Conservation (phyloP, 64 coral and sea anemone species). For the Montipora efflorescens region DNA sequence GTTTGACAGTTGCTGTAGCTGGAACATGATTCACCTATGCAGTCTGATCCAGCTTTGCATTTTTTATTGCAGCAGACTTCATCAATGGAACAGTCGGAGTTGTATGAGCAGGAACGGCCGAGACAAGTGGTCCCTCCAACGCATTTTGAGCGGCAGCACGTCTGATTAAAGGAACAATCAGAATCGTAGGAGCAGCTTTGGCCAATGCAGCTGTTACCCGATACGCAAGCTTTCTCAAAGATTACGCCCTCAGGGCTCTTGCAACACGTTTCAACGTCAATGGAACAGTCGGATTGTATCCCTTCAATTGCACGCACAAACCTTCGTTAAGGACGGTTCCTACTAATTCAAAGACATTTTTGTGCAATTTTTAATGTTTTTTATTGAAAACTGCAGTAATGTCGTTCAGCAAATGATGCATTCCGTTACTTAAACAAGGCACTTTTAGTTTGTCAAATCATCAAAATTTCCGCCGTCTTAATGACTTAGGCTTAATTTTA, state of each 20-base stretch:
- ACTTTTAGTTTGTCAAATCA: too few relatives aligned
- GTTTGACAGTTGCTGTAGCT: not conserved
- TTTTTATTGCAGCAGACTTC: not conserved
- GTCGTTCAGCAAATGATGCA: not conserved
- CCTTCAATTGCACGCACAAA: too few relatives aligned
- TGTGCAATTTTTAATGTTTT: too few relatives aligned
- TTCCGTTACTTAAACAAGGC: not conserved
- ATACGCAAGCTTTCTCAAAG: too few relatives aligned
- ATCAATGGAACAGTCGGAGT: not conserved
- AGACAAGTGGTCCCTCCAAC: not conserved
- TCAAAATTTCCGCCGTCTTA: too few relatives aligned
- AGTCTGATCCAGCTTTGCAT: not conserved
- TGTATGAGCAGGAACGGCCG: not conserved
- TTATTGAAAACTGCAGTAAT: not conserved
- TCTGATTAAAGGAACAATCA: not conserved
- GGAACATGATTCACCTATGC: not conserved
- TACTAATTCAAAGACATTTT: too few relatives aligned
- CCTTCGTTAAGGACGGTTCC: too few relatives aligned
- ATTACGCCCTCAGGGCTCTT: too few relatives aligned
- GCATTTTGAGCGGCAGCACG: constrained; percentile 4
- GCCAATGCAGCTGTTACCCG: not conserved
- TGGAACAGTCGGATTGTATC: too few relatives aligned
- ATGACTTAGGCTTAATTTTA: too few relatives aligned
- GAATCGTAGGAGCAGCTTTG: not conserved
- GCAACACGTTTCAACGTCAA: too few relatives aligned